A percentile compares a stretch with the other conserved stretches of the same genome.
phyloP scores from a whole-genome alignment of 1,140 invertebrate genomes.

The Diorhabda elongata region DNA sequence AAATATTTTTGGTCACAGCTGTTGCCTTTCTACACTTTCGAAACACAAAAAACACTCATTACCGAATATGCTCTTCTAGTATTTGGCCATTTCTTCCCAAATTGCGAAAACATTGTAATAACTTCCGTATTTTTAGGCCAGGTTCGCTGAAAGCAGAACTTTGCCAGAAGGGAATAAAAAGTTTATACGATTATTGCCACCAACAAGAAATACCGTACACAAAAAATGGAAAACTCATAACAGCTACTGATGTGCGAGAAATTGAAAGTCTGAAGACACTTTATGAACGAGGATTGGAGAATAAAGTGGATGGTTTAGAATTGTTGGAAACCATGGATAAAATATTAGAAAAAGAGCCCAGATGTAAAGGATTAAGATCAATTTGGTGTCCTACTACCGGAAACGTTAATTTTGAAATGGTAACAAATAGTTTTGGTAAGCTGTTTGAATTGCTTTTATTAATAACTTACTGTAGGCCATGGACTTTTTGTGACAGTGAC shows the following conservation, averaged over 20 bases:
- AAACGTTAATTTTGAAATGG: constrained; percentile 90
- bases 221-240: constrained; percentile 94
- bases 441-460: not conserved
- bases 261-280: constrained; percentile 68
- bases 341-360: constrained; percentile 80
- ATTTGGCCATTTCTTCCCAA: no score
- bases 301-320: constrained; percentile 81
- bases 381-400: constrained; percentile 97
- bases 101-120: no score
- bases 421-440: constrained; percentile 77
- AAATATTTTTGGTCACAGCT: no score
- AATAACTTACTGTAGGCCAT: no score
- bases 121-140: constrained; percentile 55
- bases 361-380: constrained; percentile 89
- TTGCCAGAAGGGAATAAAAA: constrained; percentile 80
- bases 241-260: constrained; percentile 74
- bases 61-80: no score
- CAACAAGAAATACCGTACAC: constrained; percentile 88
- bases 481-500: no score
- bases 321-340: constrained; percentile 71
- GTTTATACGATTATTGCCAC: constrained; percentile 87
- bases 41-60: no score
- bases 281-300: constrained; percentile 77
- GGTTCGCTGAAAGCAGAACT: constrained; percentile 88
- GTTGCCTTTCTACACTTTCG: no score